Base-by-base conservation (phyloP, 2,888 invertebrate genomes). In the Iselma pallidipennis region DNA sequence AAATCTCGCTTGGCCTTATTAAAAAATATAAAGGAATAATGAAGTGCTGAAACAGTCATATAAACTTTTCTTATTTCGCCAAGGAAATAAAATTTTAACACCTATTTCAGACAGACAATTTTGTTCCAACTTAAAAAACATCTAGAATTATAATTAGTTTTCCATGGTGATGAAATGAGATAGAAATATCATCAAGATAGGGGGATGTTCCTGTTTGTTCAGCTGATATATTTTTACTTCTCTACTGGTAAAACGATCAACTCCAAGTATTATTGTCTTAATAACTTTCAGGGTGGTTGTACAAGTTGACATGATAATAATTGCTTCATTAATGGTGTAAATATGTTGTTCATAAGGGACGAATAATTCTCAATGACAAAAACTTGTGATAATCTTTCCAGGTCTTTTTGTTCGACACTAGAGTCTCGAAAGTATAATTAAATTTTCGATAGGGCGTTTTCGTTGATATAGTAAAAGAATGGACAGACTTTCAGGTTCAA, bases 11-110 rank as follows among this genome's bases (percentile, higher is more conserved):
- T 64, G 66, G 70, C 68, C 71, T 73, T 75, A 76, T 75, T 74
- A 74, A 66, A 42, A 66, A 68, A 69, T 71, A 71, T 67, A 76
- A 76, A 74, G 74, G 72, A 72, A 75, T 78, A 78, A 79, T 78
- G 78, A 79, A 78, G 77, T 77, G 76, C 72, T 71, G 69, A 71
- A 69, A 74, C 73, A 70, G 74, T 72, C 77, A 75, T 80, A 78
- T 78, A 80, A 80, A 80, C 78, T 80, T 80, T 80, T 77, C 79
- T 80, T 79, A 79, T 80, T 80, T 79, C 76, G 71, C 69, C 63
- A 62, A 61, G 62, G 66, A 75, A 74, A 76, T 76, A 77, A 76
- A 77, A 78, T 77, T 77, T 78, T 77, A 77, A 76, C 76, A 77
- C 75, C 74, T 76, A 75, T 74, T 76, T 73, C 71, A 71, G 72